phyloP scores from a whole-genome alignment of 2,113 vertebrate genomes.

The Noctilio leporinus region DNA sequence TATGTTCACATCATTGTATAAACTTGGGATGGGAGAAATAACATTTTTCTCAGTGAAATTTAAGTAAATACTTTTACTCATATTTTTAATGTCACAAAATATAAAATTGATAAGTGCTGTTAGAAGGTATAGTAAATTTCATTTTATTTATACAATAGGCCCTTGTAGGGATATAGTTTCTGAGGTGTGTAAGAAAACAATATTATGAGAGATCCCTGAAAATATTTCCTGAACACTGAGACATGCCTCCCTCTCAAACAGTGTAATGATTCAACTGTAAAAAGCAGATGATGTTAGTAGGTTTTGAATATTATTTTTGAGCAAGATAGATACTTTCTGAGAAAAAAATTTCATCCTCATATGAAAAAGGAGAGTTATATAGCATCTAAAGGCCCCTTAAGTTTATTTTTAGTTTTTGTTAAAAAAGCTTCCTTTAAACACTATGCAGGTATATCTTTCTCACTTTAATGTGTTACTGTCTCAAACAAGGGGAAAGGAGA shows the following conservation, averaged over 20 bases:
- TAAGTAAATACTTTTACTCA: neutral
- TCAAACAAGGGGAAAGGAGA: neutral
- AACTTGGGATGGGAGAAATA: neutral
- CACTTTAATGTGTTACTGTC: neutral
- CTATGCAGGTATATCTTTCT: neutral
- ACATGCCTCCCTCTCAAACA: neutral
- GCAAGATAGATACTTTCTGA: neutral
- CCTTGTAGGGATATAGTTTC: neutral
- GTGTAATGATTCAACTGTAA: neutral
- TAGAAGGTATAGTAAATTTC: neutral
- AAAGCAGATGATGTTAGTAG: neutral
- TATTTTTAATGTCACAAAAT: neutral
- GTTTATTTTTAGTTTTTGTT: constrained; percentile 27
- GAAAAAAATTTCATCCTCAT: neutral
- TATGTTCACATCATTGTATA: neutral
- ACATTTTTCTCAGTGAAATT: neutral
- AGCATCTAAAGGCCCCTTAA: neutral
- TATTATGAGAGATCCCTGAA: neutral
- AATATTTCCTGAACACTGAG: neutral
- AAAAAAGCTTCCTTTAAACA: neutral
- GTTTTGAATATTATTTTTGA: neutral
- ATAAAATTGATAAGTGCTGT: neutral
- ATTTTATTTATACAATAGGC: neutral
- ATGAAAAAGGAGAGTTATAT: neutral
- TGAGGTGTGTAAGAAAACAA: neutral